Conservation (phyloP, 2,797 vertebrate species). For the Passerculus sandwichensis region DNA sequence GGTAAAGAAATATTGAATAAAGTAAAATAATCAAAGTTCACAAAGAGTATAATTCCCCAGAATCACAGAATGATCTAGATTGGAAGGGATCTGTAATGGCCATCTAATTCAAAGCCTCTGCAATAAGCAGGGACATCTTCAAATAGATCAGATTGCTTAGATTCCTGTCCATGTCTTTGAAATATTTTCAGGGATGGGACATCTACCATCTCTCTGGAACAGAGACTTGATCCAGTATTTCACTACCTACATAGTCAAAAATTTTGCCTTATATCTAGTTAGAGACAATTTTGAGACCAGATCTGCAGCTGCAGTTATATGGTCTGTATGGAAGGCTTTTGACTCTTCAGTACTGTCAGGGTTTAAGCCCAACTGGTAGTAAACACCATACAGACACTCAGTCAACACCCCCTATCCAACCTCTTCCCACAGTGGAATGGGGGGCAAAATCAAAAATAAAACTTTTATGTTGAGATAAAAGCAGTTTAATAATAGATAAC, state of each 20-base stretch:
- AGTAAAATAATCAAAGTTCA: not conserved
- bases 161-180: not conserved
- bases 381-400: rapidly evolving
- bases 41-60: not conserved
- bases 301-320: not conserved
- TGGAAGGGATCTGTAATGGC: too few species aligned
- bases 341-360: not conserved
- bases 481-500: not conserved
- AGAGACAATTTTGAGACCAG: not conserved
- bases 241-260: not conserved
- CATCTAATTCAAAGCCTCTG: not conserved
- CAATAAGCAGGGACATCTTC: not conserved
- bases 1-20: not conserved
- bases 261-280: not conserved
- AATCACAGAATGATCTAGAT: not conserved
- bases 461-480: not conserved
- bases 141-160: not conserved
- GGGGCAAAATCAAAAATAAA: not conserved
- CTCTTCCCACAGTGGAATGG: not conserved
- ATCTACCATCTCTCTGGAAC: not conserved
- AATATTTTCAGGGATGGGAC: not conserved
- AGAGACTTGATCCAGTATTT: not conserved
- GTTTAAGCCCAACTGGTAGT: not conserved
- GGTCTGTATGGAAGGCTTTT: not conserved
- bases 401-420: not conserved